Evolutionary conservation across 2,797 vertebrate species (phyloP).

Genomic region (Austrolebias charrua): DNA sequence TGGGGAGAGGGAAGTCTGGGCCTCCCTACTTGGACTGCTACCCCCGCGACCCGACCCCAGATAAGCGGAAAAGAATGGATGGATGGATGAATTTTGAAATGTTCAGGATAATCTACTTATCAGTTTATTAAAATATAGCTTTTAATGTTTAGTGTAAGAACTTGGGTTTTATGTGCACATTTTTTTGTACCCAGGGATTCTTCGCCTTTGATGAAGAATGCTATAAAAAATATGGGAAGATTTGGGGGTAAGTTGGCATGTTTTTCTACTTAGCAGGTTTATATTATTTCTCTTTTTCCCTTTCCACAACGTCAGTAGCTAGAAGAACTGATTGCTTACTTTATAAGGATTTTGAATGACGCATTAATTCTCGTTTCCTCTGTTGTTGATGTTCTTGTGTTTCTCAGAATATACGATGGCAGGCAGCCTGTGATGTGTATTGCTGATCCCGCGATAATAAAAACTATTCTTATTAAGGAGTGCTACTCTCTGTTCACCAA

Average conservation of each 20-base stretch:
- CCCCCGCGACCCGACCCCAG: too few species aligned
- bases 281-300: background rate
- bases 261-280: background rate
- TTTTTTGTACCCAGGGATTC: constrained; percentile 57
- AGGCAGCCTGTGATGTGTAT: constrained; percentile 77
- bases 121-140: too few species aligned
- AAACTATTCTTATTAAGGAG: constrained; percentile 82
- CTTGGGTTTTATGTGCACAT: background rate
- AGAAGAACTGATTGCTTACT: background rate
- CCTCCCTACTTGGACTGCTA: too few species aligned
- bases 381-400: constrained; percentile 14
- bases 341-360: background rate
- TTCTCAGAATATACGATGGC: constrained; percentile 76
- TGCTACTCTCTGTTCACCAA: constrained; percentile 82
- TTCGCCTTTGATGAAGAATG: constrained; percentile 60
- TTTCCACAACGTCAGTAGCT: too few species aligned
- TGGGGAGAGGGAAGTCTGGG: too few species aligned
- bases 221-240: constrained; percentile 73
- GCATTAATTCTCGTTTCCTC: background rate
- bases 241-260: constrained; percentile 77
- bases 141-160: background rate
- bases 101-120: too few species aligned
- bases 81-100: too few species aligned
- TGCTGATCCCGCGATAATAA: constrained; percentile 76
- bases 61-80: too few species aligned